A percentile compares a stretch with the other conserved stretches of the same genome.
Conservation (phyloP, 2,113 vertebrate species). For the Addax nasomaculatus region DNA sequence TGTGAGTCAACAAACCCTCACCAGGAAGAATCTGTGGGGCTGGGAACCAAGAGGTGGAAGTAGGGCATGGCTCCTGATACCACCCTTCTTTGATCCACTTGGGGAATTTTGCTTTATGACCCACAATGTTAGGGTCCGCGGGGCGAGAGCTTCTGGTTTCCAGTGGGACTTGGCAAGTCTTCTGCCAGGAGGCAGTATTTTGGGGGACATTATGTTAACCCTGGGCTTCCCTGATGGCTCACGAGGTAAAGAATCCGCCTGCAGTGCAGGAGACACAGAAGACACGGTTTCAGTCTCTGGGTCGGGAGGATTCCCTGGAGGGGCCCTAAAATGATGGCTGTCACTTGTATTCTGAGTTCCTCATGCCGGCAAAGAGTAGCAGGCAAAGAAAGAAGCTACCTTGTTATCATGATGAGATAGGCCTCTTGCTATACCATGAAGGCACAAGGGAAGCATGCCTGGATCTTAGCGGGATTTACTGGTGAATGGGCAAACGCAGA, state of each 20-base stretch:
- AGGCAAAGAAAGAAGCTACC: background rate
- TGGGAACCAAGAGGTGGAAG: background rate
- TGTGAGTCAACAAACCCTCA: background rate
- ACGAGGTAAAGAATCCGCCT: background rate
- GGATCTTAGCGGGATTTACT: background rate
- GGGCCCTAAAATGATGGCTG: background rate
- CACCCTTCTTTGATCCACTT: background rate
- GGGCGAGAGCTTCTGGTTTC: background rate
- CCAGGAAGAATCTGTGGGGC: background rate
- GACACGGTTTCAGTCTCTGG: background rate
- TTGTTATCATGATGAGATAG: background rate
- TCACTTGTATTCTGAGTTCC: background rate
- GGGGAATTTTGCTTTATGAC: background rate
- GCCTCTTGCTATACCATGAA: background rate
- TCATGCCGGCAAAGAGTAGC: background rate
- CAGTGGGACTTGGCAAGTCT: background rate
- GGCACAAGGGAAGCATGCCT: background rate
- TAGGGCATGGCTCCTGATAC: background rate
- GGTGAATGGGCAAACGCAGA: background rate
- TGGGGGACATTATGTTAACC: background rate
- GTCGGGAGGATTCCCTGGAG: background rate
- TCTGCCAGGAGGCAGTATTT: background rate
- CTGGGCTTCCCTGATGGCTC: background rate
- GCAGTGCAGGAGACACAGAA: background rate
- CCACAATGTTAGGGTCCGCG: background rate